phyloP scores from a whole-genome alignment of 2,888 invertebrate species.

The Imbricaverruca yamaguchii region DNA sequence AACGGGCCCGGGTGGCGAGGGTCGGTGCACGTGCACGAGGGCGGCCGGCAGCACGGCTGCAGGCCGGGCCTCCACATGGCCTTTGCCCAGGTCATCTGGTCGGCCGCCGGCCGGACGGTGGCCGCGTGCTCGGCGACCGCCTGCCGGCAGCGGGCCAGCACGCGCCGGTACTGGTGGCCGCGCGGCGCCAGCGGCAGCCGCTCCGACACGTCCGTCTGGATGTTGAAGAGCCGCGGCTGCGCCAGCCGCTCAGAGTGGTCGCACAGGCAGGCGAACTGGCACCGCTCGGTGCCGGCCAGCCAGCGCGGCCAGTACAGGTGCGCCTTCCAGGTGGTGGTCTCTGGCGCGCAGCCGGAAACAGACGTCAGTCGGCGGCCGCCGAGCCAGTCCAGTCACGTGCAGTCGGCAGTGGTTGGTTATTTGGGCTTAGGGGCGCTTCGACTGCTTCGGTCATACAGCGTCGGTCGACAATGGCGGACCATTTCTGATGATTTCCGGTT shows the following conservation, averaged over 20 bases:
- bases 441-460: too few relatives aligned
- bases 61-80: background rate
- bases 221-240: background rate
- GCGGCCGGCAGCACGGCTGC: slow-evolving; percentile 1
- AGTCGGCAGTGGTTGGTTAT: too few relatives aligned
- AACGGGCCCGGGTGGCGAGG: background rate
- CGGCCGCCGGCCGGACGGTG: background rate
- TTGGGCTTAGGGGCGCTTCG: too few relatives aligned
- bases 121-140: background rate
- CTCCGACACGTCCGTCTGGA: background rate
- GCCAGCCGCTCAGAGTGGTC: background rate
- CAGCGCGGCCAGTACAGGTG: background rate
- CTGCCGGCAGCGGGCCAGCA: background rate
- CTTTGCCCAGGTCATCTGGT: background rate
- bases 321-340: slow-evolving; percentile 5
- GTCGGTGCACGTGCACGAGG: background rate
- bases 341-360: background rate
- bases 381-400: too few relatives aligned
- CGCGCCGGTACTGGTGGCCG: background rate
- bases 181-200: background rate
- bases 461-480: too few relatives aligned
- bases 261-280: background rate
- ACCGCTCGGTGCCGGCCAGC: background rate
- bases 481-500: too few relatives aligned
- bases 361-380: too few relatives aligned